Conservation (phyloP, 2,113 vertebrate species). For the Heterochromis multidens region DNA sequence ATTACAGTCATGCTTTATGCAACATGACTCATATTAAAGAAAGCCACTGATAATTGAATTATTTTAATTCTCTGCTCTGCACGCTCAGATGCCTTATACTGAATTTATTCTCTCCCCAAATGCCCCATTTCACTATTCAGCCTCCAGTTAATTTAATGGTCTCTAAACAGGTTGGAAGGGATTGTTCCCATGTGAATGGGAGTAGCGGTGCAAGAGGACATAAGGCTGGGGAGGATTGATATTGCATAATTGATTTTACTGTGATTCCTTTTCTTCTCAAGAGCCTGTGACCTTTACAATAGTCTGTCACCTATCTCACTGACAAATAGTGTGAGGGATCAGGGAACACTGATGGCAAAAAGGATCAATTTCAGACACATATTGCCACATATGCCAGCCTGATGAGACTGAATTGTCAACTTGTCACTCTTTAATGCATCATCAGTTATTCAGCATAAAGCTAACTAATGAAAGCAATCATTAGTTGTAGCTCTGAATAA, state of each 20-base stretch:
- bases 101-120: constrained; percentile 39
- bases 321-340: background rate
- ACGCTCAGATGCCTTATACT: background rate
- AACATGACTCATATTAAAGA: constrained; percentile 56
- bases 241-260: constrained; percentile 44
- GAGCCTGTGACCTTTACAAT: background rate
- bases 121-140: constrained; percentile 31
- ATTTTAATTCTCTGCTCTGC: constrained; percentile 39
- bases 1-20: constrained; percentile 47
- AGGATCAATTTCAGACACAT: background rate
- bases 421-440: background rate
- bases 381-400: background rate
- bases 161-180: constrained; percentile 41
- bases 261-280: constrained; percentile 6
- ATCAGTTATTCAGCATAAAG: background rate
- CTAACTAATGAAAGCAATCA: background rate
- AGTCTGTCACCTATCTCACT: background rate
- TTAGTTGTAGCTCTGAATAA: background rate
- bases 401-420: background rate
- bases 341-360: background rate
- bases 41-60: constrained; percentile 56
- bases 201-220: background rate
- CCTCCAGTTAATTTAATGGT: constrained; percentile 57
- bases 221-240: background rate
- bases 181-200: constrained; percentile 24